Evolutionary conservation across 2,113 vertebrate species (phyloP), one percentile per base, ranked within the genome.

Genomic region (Sylvilagus bachmani): DNA sequence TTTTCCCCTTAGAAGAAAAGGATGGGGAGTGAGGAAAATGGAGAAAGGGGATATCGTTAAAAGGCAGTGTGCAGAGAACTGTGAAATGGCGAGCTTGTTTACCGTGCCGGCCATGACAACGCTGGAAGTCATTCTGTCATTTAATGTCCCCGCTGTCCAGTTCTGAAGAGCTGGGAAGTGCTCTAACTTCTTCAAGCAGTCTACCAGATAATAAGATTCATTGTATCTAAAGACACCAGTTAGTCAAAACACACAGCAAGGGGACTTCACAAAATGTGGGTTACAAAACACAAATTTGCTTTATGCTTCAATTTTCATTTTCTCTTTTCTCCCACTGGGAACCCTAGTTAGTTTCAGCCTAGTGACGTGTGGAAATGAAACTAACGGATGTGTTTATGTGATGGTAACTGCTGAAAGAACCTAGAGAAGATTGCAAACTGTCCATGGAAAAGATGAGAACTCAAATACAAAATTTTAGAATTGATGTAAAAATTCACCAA

Each of bases 41-140:
- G 27, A 81, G 38, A 92, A 95, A 89, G 19, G 31, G 3, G 33
- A 2, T 75, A 64, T 75, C 90, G 77, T 91, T 93, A 93, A 95
- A 93, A 95, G 73, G 95, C 11, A 81, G 29, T 79, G 6, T 0
- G 29, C 77, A 88, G 31, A 58, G 6, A 58, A 69, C 81, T 96
- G 84, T 87, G 91, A 97, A 95, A 96, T 81, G 79, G 53, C 61
- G 67, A 86, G 95, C 66, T 67, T 77, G 79, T 97, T 98, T 97
- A 87, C 93, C 77, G 81, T 38, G 89, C 89, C 86, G 85, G 22
- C 81, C 84, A 17, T 91, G 92, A 89, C 31, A 73, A 86, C n/a
- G 64, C 64, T 29, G 36, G 53, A 88, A 97, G 69, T 62, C 44
- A 80, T 92, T 97, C 93, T 96, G 89, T 79, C 69, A 85, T 87